Evolutionary conservation across 2,113 vertebrate genomes (phyloP).

Genomic region (Zapornia atra): DNA sequence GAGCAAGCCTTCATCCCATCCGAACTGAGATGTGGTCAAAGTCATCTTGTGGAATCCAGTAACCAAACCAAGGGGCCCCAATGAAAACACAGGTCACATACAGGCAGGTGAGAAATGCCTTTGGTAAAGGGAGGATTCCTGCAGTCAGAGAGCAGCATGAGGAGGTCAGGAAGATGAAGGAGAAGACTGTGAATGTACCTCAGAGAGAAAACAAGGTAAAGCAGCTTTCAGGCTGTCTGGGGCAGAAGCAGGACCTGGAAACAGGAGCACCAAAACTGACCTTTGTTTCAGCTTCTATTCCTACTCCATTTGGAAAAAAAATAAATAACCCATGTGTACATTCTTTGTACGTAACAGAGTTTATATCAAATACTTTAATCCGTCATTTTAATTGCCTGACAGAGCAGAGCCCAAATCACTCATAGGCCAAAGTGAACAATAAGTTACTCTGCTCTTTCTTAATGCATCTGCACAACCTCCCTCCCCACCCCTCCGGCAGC

Average conservation of each 20-base stretch:
- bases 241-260: neutral
- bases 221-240: neutral
- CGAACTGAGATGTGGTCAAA: neutral
- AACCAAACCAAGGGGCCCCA: neutral
- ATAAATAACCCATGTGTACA: fast-evolving
- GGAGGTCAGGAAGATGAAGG: neutral
- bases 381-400: neutral
- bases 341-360: neutral
- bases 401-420: neutral
- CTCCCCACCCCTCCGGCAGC: neutral
- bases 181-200: neutral
- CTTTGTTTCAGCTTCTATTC: neutral
- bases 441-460: neutral
- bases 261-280: neutral
- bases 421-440: neutral
- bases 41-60: neutral
- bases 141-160: neutral
- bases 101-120: neutral
- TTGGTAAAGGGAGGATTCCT: neutral
- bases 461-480: neutral
- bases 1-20: neutral
- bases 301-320: neutral
- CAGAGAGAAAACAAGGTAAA: neutral
- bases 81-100: neutral
- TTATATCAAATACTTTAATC: neutral